A percentile compares a stretch with the other conserved stretches of the same genome.
phyloP scores from a whole-genome alignment of 2,888 invertebrate genomes.

The Latrodectus hesperus region DNA sequence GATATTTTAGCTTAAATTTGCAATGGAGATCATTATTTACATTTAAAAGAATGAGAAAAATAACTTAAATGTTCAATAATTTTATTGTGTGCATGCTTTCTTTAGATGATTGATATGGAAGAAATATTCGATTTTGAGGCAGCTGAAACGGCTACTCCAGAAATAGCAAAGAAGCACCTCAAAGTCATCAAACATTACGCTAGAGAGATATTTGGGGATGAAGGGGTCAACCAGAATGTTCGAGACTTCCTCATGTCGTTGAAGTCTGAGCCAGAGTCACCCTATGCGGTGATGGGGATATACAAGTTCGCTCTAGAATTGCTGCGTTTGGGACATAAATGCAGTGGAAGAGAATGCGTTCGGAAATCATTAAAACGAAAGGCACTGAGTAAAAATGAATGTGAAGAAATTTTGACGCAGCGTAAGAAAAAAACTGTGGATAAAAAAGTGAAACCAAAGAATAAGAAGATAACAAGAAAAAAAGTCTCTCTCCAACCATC shows the following conservation, averaged over 20 bases:
- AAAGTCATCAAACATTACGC: slow-evolving; percentile 5
- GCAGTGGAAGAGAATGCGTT: neutral
- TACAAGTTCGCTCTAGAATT: neutral
- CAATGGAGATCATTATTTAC: no score
- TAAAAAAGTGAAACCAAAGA: neutral
- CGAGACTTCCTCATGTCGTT: neutral
- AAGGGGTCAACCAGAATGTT: neutral
- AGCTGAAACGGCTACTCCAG: neutral
- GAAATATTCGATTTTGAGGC: neutral
- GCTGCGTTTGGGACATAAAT: neutral
- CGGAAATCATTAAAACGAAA: neutral
- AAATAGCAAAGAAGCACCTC: neutral
- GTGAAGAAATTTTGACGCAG: no score
- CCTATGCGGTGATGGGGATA: neutral
- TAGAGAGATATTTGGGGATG: neutral
- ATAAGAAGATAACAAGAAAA: neutral
- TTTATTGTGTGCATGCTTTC: no score
- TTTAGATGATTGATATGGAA: no score
- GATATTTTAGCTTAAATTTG: no score
- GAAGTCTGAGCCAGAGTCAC: neutral
- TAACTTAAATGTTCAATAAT: no score
- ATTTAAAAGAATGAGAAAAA: no score
- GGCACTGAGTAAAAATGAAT: no score
- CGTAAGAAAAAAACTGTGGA: neutral
- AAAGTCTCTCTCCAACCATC: neutral